Evolutionary conservation across 1,140 invertebrate genomes (phyloP), one percentile per base, ranked within the genome.

Genomic region (Pissodes strobi): DNA sequence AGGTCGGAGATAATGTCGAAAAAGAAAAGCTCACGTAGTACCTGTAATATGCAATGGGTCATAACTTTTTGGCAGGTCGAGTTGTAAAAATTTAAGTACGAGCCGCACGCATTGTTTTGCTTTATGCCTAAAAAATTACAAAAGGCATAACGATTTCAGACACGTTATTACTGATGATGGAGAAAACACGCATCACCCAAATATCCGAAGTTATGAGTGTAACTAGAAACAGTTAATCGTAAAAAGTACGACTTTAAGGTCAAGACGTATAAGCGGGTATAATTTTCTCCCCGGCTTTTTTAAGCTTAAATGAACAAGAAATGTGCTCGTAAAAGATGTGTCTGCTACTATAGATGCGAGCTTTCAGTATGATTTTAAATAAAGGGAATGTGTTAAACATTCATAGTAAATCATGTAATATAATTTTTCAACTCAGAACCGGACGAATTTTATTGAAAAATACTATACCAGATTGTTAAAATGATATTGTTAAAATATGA

Each of bases 61-160:
- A 51, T 60, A 60, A 60, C 45, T 60, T 60, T 60, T 51, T 48
- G 57, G 57, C 46, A 60, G 57, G 57, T 60, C 57, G 43, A 18
- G n/a, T 60, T 45, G 57, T 60, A 60, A 60, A 60, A 60, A 22
- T 60, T 60, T 60, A 49, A 60, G 57, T 60, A 60, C 46, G 22
- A 51, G n/a, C 43, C 45, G 30, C 25, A 46, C 45, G 57, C 57
- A 60, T 60, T 60, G 57, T 60, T 60, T 58, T 46, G 46, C 30
- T 60, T 60, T 49, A 51, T 38, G 45, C 30, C 18, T 37, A 9
- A 52, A 52, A 49, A 52, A 52, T 37, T 52, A 52, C 49, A 52
- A 52, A 34, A 52, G 49, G 25, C 30, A 21, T 37, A 37, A 27
- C 49, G 15, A 27, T 52, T 52, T 37, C 34, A 37, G 25, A 52